Base-by-base conservation (phyloP, 2,797 vertebrate genomes). In the Argentina silus region DNA sequence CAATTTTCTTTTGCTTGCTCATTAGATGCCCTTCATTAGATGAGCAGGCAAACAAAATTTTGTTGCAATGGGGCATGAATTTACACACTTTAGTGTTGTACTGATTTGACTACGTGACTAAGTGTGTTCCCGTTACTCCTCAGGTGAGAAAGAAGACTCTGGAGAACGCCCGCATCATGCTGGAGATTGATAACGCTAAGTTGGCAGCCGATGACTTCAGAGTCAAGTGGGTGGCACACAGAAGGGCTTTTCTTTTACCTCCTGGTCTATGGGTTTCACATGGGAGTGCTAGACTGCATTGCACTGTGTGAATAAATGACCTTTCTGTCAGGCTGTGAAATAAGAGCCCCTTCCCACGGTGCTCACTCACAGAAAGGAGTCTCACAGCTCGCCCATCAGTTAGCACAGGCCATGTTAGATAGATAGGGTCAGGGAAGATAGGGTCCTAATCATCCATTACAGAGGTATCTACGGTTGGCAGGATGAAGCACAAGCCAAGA, bases 171-270 rank as follows among this genome's bases (percentile, higher is more conserved):
- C 92, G 92, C 0, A 90, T 95, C 85, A 91, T 94, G 91, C 85
- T 95, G 87, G 93, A 95, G 89, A 94, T 93, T 57, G 94, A 95
- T 81, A 95, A 95, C 1, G 94, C 94, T 83, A 94, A 90, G 76
- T 90, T 95, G 86, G 94, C 94, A 0, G 94, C 94, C 3, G 94
- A 95, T 50, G 94, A 95, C 85, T 95, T 95, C 85, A 93, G 92
- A 85, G 86, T 94, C 82, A 95, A 95, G 94, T 95, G 81, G 92
- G 94, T 91, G 77, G 81, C 83, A 76, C 74, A 72, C 76, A 75
- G 75, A 78, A 42, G 63, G 67, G 81, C 67, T 76, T 78, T 84
- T 83, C 60, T 84, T 84, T 81, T 10, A 74, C 82, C 53, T 56
- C 48, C 5, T 23, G 4, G 74, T 76, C 76, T 84, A 82, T 10